phyloP scores from a whole-genome alignment of 35 echinoderm and acorn worm genomes.

The Apostichopus californicus region DNA sequence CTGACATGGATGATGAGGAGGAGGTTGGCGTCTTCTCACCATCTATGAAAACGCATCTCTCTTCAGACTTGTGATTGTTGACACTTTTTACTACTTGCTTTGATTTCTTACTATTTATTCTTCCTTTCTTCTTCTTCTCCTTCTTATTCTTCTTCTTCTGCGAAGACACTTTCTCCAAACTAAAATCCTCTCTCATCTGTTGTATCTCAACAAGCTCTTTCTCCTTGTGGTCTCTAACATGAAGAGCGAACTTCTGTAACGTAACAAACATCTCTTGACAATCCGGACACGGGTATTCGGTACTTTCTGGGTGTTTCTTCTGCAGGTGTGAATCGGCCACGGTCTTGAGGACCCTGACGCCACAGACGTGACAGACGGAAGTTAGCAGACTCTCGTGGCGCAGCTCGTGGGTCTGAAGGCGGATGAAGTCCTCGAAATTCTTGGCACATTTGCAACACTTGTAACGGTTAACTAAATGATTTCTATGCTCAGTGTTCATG shows the following conservation, averaged over 20 bases:
- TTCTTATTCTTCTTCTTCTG: neutral
- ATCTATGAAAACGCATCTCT: neutral
- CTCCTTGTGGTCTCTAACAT: neutral
- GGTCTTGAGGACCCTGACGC: neutral
- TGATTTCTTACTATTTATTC: neutral
- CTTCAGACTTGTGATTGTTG: neutral
- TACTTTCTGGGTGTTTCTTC: neutral
- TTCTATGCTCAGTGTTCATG: neutral
- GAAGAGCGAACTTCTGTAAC: neutral
- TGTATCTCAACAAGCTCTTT: neutral
- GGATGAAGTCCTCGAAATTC: neutral
- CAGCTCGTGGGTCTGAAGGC: slow-evolving; percentile 36
- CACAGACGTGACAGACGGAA: slow-evolving; percentile 15
- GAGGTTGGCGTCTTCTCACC: neutral
- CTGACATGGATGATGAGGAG: neutral
- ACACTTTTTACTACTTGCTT: too few species aligned
- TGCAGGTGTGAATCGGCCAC: neutral
- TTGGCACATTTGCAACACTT: slow-evolving; percentile 40
- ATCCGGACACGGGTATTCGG: neutral
- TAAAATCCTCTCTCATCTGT: neutral
- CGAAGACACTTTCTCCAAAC: neutral
- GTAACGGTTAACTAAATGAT: neutral
- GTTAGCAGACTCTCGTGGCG: neutral
- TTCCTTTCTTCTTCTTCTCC: neutral
- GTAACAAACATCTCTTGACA: neutral